Base-by-base conservation (phyloP, 2,888 invertebrate genomes). In the Lathronympha strigana region DNA sequence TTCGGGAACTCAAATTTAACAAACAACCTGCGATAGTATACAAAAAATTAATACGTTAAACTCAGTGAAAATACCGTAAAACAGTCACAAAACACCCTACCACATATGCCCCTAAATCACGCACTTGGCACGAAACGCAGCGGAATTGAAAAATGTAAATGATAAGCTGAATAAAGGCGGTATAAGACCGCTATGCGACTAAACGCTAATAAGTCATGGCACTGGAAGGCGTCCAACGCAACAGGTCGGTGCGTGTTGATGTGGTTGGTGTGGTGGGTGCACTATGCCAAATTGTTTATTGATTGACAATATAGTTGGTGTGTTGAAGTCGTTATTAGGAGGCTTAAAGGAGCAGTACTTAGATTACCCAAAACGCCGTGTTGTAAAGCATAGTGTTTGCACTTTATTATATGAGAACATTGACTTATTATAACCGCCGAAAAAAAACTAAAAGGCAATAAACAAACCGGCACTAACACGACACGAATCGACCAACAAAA, bases 101-200 rank as follows among this genome's bases (percentile, higher is more conserved):
- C 55, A 55, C 43, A 57, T 31, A 13, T n/a, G 28, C 43, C 57
- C 28, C 64, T 53, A 61, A 63, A 69, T 67, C 78, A 80, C 83
- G 80, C 79, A 79, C 79, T 88, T 90, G 90, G 90, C 90, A 90
- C 78, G 74, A 75, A 51, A 72, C 77, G 68, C 72, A 71, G 76
- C 72, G 75, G 82, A 71, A 91, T 90, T 91, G 91, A 91, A 91
- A 92, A 91, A 90, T 90, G 85, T 90, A 87, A 90, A 92, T 90
- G 88, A 87, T 90, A 90, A 90, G 58, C 63, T 60, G 57, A 45
- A 57, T 57, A 57, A 57, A 55, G 55, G 17, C 43, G 40, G 54
- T 86, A 79, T 80, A 80, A 80, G 77, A 83, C 74, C 80, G 86
- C 87, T 88, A 87, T 87, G 86, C 85, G 82, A 85, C 83, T 83